Evolutionary conservation across 1,140 invertebrate genomes (phyloP), one percentile per base, ranked within the genome.

Genomic region (Wiebesia pumilae): DNA sequence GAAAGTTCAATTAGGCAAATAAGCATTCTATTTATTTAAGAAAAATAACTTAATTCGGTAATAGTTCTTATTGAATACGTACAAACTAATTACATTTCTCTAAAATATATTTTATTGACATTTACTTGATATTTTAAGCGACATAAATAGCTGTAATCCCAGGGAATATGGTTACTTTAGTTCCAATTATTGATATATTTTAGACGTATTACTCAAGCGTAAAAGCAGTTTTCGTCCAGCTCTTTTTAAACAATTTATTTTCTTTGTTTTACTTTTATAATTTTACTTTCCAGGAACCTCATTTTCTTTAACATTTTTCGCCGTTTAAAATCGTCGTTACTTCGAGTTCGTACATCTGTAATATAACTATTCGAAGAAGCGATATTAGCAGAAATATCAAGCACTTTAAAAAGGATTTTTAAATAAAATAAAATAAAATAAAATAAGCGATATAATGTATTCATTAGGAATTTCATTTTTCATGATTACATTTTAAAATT

Each of bases 261-360:
- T 54, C 19, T 54, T 54, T 47, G 43, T 47, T 47, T 47, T 47
- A 47, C 43, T 12, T 47, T 47, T 47, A 47, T 47, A 47, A 47
- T 47, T 47, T 47, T 24, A n/a, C n/a, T 65, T 65, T 54, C 40
- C 40, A 78, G 38, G 27, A 73, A 33, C 65, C 33, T 65, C 30
- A n/a, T 84, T 84, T 58, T 40, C 30, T 40, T 77, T 3, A 33
- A 43, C 12, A 10, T 65, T 84, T 54, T 79, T 84, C 54, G 12
- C 21, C 24, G 47, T 84, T 78, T 43, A 9, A 38, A 33, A 86
- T 81, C 3, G 38, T 81, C 86, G 81, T 87, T 87, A 87, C 86
- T 87, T 87, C 86, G 86, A 87, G 86, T 87, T 87, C 86, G 77
- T 81, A 87, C 27, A 16, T 27, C 21, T 40, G 71, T 69, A 80